These are phyloP conservation scores for Trachelus stipa DNA, from an alignment of 2,888 invertebrate genomes.

Conservation along the genomic window DNA sequence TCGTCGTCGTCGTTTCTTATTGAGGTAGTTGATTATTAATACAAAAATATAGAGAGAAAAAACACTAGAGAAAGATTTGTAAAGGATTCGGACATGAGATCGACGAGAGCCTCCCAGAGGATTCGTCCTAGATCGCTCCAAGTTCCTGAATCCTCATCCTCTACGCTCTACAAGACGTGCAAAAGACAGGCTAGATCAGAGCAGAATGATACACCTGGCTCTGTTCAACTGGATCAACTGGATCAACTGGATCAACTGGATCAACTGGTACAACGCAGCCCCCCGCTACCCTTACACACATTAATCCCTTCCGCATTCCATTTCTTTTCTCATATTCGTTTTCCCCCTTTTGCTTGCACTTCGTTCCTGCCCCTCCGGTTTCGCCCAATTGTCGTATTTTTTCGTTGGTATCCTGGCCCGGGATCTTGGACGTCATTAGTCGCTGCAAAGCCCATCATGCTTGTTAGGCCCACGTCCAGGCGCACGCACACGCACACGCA, in stretches of 20 bases:
- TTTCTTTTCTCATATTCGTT: slow-evolving; percentile 19
- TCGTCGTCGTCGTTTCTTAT: background rate
- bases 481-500: slow-evolving; percentile 27
- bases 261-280: background rate
- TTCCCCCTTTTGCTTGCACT: slow-evolving; percentile 1
- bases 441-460: slow-evolving; percentile 67
- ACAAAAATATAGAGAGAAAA: slow-evolving; percentile 1
- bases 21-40: background rate
- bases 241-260: background rate
- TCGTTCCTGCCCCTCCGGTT: background rate
- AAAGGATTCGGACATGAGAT: background rate
- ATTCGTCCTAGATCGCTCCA: background rate
- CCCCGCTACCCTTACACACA: background rate
- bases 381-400: background rate
- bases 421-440: slow-evolving; percentile 55
- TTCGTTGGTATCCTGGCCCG: background rate
- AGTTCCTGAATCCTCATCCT: background rate
- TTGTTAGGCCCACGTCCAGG: slow-evolving; percentile 53
- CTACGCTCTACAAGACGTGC: background rate
- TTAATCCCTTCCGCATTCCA: slow-evolving; percentile 11
- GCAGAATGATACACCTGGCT: background rate
- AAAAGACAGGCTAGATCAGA: background rate
- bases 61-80: slow-evolving; percentile 7
- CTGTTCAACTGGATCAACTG: background rate
- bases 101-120: background rate